A percentile compares a stretch with the other conserved stretches of the same genome.
phyloP scores from a whole-genome alignment of 2,888 invertebrate genomes.

The Galeopsomyia nigrocyanea region DNA sequence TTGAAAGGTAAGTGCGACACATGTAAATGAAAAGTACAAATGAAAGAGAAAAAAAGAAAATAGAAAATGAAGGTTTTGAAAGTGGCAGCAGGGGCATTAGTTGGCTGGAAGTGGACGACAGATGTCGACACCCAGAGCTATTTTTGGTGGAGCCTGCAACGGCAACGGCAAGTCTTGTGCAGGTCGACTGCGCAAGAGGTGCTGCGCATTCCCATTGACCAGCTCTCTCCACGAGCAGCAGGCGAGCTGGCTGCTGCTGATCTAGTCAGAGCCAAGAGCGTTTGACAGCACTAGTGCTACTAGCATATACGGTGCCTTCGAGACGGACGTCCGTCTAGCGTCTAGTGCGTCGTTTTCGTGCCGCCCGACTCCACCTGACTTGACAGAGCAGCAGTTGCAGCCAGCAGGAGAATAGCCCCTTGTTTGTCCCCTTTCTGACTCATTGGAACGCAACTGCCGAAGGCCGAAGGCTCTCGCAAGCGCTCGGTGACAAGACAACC shows the following conservation, averaged over 20 bases:
- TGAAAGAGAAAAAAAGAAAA: slow-evolving; percentile 12
- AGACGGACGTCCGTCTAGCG: slow-evolving; percentile 52
- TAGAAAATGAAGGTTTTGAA: background rate
- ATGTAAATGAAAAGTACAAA: background rate
- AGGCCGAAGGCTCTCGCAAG: no score
- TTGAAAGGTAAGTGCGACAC: no score
- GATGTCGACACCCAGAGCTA: slow-evolving; percentile 61
- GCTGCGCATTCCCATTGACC: slow-evolving; percentile 66
- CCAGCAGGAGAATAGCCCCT: no score
- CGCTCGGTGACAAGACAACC: no score
- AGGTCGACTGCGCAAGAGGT: slow-evolving; percentile 59
- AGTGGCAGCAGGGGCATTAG: background rate
- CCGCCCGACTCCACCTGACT: no score
- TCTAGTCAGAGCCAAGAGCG: slow-evolving; percentile 44
- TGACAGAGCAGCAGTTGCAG: no score
- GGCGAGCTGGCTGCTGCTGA: slow-evolving; percentile 27
- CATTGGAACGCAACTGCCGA: no score
- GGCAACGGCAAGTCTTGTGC: slow-evolving; percentile 54
- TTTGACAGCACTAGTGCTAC: background rate
- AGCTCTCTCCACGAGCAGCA: no score
- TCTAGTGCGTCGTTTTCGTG: slow-evolving; percentile 47
- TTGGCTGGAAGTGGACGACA: slow-evolving; percentile 40
- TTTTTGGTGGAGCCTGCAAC: slow-evolving; percentile 20
- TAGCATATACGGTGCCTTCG: slow-evolving; percentile 60
- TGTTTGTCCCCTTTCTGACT: no score